Conservation (phyloP, 2,888 invertebrate genomes). For the Cantharis nigra region DNA sequence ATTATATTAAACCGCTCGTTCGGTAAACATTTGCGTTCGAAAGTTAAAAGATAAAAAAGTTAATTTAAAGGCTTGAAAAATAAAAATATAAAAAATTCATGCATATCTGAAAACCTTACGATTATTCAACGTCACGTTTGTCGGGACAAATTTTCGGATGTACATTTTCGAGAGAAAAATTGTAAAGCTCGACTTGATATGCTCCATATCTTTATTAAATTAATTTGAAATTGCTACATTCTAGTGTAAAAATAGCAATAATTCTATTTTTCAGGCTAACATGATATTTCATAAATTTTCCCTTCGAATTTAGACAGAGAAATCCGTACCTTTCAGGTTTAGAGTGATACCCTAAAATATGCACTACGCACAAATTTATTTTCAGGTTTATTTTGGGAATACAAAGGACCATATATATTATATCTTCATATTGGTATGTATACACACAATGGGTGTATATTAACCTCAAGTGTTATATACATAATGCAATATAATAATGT, state of each 20-base stretch:
- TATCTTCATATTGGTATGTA: background rate
- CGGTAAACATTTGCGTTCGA: background rate
- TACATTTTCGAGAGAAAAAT: background rate
- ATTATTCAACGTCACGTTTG: background rate
- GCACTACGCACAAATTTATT: background rate
- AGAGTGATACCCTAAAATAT: background rate
- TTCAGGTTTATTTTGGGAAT: constrained; percentile 1
- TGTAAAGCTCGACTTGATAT: background rate
- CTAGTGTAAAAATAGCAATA: background rate
- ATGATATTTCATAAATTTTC: background rate
- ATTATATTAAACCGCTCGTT: background rate
- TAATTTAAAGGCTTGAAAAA: background rate
- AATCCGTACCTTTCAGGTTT: background rate
- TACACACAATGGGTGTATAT: background rate
- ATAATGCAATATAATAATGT: background rate
- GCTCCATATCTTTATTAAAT: background rate
- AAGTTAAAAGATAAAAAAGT: background rate
- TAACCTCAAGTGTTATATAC: background rate
- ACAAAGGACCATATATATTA: background rate
- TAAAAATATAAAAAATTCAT: background rate
- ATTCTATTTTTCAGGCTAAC: background rate
- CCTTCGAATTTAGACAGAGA: background rate
- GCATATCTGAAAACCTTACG: background rate
- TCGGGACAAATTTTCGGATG: background rate
- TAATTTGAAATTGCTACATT: background rate